Base-by-base conservation (phyloP, 2,888 invertebrate species). In the Neria commutata region DNA sequence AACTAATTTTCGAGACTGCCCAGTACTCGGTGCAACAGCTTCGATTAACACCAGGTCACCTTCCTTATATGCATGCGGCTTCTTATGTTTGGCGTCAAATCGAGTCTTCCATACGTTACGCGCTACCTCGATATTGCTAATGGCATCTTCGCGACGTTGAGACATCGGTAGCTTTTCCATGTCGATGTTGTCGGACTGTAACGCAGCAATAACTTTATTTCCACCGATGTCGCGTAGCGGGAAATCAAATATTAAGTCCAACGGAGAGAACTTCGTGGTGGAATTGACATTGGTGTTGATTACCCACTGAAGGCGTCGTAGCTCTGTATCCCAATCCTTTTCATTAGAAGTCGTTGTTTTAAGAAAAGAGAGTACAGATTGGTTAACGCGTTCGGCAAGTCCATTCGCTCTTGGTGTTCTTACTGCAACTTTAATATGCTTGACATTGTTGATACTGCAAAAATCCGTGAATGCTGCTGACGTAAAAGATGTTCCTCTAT, bases 171-270 rank as follows among this genome's bases (percentile, higher is more conserved):
- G 10, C 2, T n/a, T 21, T n/a, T 47, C 45, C 2, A 16, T 2
- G 17, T 29, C 37, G 3, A 2, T 16, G 4, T 53, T 40, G 8
- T 55, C 58, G 17, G 57, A 45, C 33, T 57, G 47, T 11, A 58
- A 6, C 1, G 62, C 58, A 10, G 55, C 24, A n/a, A 58, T 19
- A 4, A 62, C n/a, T 48, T 53, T 51, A 29, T 59, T 63, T 14
- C 37, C 46, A 25, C 57, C 59, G 16, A 61, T 52, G 16, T 61
- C 54, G 10, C 55, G 51, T 6, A 55, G n/a, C 5, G 60, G 58
- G 53, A 65, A 67, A 58, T 67, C 62, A 33, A 59, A 67, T 5
- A 65, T 49, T 6, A 66, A n/a, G 11, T 66, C 59, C 1, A 61
- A 61, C 5, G 66, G 62, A 3, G 54, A 50, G 40, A 54, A 55